These are phyloP conservation scores for Morpho achilles DNA, from an alignment of 2,888 invertebrate species.

Conservation along the genomic window DNA sequence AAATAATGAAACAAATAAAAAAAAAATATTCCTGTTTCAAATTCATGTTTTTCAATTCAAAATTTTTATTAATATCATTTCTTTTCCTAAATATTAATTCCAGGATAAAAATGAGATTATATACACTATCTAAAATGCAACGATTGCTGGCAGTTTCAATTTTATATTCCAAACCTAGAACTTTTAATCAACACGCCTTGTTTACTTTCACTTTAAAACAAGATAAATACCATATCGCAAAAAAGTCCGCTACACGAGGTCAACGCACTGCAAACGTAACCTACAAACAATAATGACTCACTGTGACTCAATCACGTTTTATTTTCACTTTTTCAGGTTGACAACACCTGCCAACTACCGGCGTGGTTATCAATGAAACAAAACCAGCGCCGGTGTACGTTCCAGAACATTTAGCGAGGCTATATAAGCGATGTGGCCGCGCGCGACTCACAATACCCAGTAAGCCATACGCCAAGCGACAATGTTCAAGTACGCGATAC, in stretches of 20 bases:
- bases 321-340: slow-evolving; percentile 47
- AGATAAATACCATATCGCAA: not conserved
- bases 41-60: too few species aligned
- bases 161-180: too few species aligned
- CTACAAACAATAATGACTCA: slow-evolving; percentile 29
- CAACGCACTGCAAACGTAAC: slow-evolving; percentile 25
- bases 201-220: not conserved
- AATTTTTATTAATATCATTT: too few species aligned
- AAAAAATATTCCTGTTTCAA: too few species aligned
- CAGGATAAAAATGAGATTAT: too few species aligned
- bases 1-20: too few species aligned
- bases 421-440: slow-evolving; percentile 55
- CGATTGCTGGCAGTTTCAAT: too few species aligned
- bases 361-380: slow-evolving; percentile 57
- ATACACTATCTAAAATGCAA: too few species aligned
- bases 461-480: slow-evolving; percentile 31
- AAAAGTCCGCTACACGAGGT: slow-evolving; percentile 10
- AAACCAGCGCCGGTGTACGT: slow-evolving; percentile 39
- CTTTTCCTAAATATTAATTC: too few species aligned
- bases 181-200: not conserved
- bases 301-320: slow-evolving; percentile 22
- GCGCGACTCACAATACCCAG: slow-evolving; percentile 41
- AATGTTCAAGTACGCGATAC: slow-evolving; percentile 52
- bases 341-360: slow-evolving; percentile 51
- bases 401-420: slow-evolving; percentile 64